Percentiles rank a stretch among this genome's conserved stretches.
These are phyloP conservation scores for Mionectes macconnelli DNA, from an alignment of 2,113 vertebrate species.

Conservation along the genomic window DNA sequence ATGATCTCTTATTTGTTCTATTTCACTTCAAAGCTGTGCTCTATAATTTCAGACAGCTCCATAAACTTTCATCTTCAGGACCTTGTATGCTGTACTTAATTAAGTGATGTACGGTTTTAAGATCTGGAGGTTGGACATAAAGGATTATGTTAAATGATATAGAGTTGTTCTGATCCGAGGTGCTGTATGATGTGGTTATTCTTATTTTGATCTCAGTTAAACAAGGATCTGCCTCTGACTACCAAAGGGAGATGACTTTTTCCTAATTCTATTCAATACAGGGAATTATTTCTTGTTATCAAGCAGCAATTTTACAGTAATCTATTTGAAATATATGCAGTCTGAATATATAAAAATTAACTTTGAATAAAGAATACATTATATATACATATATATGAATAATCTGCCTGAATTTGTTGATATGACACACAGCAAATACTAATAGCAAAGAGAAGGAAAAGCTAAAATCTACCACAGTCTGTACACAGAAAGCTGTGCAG, in stretches of 20 bases:
- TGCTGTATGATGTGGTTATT: neutral
- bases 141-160: neutral
- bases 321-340: neutral
- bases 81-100: constrained; percentile 32
- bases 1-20: constrained; percentile 49
- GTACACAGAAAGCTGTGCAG: neutral
- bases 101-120: constrained; percentile 25
- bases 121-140: neutral
- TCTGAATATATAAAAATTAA: neutral
- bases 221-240: neutral
- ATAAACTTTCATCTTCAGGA: constrained; percentile 46
- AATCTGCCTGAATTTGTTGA: neutral
- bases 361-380: neutral
- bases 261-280: neutral
- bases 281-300: neutral
- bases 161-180: neutral
- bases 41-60: constrained; percentile 27
- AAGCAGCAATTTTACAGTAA: neutral
- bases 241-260: neutral
- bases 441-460: neutral
- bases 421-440: neutral
- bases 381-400: neutral
- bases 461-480: neutral
- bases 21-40: constrained; percentile 34
- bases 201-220: neutral